Conservation (phyloP, 1,140 invertebrate species). For the Platyura marginata region DNA sequence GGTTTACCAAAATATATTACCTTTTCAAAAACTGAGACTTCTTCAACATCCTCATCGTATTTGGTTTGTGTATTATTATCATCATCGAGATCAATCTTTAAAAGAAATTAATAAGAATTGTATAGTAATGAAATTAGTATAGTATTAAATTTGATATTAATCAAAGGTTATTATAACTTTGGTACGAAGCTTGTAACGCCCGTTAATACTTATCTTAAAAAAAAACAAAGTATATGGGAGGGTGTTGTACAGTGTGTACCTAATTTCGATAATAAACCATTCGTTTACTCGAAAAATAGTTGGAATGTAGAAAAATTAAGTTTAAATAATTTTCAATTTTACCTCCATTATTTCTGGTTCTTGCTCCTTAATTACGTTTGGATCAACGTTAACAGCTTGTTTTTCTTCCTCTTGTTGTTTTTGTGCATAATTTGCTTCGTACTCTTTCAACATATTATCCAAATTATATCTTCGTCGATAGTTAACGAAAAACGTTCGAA, state of each 20-base stretch:
- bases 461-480: slow-evolving; percentile 80
- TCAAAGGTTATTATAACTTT: too few species aligned
- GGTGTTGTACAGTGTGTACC: too few species aligned
- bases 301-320: too few species aligned
- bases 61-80: not conserved
- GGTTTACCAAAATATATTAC: too few species aligned
- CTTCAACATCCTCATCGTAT: not conserved
- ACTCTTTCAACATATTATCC: slow-evolving; percentile 75
- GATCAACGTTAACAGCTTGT: too few species aligned
- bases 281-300: too few species aligned
- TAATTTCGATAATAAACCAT: too few species aligned
- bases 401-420: slow-evolving; percentile 1
- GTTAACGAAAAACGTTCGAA: slow-evolving; percentile 78
- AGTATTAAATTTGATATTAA: too few species aligned
- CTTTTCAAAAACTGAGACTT: too few species aligned
- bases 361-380: not conserved
- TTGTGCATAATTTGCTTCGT: slow-evolving; percentile 33
- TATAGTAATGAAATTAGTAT: not conserved
- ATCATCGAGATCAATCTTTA: not conserved
- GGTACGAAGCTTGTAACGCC: too few species aligned
- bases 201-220: too few species aligned
- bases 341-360: slow-evolving; percentile 2
- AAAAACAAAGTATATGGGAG: too few species aligned
- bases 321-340: not conserved
- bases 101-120: not conserved